Evolutionary conservation across 1,140 invertebrate species (phyloP).

Genomic region (Lucilia sericata): DNA sequence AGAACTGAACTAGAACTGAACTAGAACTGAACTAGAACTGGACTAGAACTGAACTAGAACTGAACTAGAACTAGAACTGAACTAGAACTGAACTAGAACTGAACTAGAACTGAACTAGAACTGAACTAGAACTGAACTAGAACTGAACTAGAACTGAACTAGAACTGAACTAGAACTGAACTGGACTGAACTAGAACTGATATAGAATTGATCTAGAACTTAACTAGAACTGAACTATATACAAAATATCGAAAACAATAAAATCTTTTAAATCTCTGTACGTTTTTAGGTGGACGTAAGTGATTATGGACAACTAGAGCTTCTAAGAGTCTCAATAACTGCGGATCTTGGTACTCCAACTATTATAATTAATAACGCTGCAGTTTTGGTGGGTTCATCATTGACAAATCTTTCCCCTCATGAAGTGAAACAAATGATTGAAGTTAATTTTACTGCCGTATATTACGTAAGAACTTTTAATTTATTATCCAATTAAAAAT

Average conservation of each 20-base stretch:
- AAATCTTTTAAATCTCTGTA: not conserved
- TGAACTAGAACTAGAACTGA: no score
- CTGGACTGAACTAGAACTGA: no score
- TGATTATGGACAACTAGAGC: conserved; percentile 30
- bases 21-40: no score
- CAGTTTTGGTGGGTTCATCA: not conserved
- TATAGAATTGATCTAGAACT: no score
- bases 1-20: not conserved
- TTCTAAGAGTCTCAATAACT: conserved; percentile 13
- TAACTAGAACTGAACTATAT: no score
- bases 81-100: no score
- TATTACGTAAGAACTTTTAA: not conserved
- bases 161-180: no score
- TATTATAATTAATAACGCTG: not conserved
- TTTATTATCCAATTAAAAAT: no score
- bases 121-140: not conserved
- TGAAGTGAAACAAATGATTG: not conserved
- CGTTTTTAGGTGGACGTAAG: conserved; percentile 35
- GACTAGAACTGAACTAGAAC: no score
- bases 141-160: no score
- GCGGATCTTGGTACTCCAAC: not conserved
- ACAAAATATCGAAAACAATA: no score
- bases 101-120: not conserved
- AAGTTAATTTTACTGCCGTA: not conserved
- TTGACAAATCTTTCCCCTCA: not conserved